A percentile compares a stretch with the other conserved stretches of the same genome.
phyloP scores from a whole-genome alignment of 1,140 invertebrate genomes.

The Drosophila arizonae region DNA sequence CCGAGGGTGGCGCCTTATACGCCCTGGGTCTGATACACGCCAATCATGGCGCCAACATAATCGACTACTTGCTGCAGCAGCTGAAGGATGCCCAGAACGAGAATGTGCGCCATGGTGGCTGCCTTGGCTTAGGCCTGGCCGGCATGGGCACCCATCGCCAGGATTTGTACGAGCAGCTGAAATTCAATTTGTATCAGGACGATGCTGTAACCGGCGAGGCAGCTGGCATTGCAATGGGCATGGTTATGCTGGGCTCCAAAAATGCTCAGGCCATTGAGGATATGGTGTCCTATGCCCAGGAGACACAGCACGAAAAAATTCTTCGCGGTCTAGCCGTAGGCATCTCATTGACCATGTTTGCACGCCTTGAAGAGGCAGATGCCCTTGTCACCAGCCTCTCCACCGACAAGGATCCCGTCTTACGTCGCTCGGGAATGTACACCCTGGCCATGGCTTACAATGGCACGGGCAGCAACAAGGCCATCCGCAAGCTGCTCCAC shows the following conservation, averaged over 20 bases:
- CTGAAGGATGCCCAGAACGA: slow-evolving; percentile 97
- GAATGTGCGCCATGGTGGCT: slow-evolving; percentile 97
- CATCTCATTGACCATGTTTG: slow-evolving; percentile 98
- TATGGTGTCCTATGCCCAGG: slow-evolving; percentile 91
- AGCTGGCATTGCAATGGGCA: slow-evolving; percentile 95
- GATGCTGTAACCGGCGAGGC: slow-evolving; percentile 99
- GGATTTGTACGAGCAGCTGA: slow-evolving; percentile 97
- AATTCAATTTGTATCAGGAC: slow-evolving; percentile 98
- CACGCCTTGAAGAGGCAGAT: slow-evolving; percentile 97
- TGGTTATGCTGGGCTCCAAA: slow-evolving; percentile 98
- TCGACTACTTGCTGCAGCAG: slow-evolving; percentile 97
- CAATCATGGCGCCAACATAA: slow-evolving; percentile 98
- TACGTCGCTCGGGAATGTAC: slow-evolving; percentile 97
- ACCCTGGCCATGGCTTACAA: slow-evolving; percentile 99
- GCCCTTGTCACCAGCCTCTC: slow-evolving; percentile 94
- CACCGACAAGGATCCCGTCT: slow-evolving; percentile 93
- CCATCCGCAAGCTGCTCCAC: slow-evolving; percentile 96
- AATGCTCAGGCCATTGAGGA: slow-evolving; percentile 94
- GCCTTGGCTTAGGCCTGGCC: slow-evolving; percentile 97
- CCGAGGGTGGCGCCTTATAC: slow-evolving; percentile 98
- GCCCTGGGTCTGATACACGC: slow-evolving; percentile 99
- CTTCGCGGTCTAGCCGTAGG: slow-evolving; percentile 96
- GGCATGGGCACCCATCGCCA: slow-evolving; percentile 98
- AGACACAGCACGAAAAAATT: slow-evolving; percentile 97
- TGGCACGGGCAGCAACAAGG: slow-evolving; percentile 98